Evolutionary conservation across 2,113 vertebrate species (phyloP).

Genomic region (Fukomys damarensis): DNA sequence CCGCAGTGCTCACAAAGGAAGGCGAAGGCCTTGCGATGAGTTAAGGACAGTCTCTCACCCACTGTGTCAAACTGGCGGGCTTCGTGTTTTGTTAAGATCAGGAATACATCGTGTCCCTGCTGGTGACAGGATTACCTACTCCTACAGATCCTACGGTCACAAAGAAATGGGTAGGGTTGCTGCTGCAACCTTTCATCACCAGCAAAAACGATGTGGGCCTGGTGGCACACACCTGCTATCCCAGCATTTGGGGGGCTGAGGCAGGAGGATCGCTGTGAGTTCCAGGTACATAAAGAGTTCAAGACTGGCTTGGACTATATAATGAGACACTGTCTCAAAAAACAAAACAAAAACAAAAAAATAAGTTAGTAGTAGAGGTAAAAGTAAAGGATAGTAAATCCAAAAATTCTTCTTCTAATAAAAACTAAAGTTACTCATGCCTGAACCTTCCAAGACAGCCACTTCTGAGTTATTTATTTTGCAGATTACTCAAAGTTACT

Average conservation of each 20-base stretch:
- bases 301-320: background rate
- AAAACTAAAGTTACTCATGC: background rate
- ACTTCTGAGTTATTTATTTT: constrained; percentile 4
- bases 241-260: background rate
- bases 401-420: background rate
- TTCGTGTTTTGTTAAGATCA: background rate
- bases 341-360: background rate
- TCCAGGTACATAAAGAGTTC: background rate
- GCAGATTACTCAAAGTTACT: background rate
- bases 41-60: background rate
- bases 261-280: background rate
- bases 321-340: background rate
- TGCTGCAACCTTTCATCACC: background rate
- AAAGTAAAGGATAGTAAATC: background rate
- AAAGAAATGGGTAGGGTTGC: background rate
- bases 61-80: background rate
- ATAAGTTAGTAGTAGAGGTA: background rate
- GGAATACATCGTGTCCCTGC: background rate
- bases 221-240: background rate
- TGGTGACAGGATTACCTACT: background rate
- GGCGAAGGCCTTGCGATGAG: background rate
- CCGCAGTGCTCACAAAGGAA: background rate
- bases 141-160: background rate
- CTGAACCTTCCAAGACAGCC: background rate
- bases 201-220: background rate